Conservation (phyloP, 2,113 vertebrate species). For the Psephotus haematonotus region DNA sequence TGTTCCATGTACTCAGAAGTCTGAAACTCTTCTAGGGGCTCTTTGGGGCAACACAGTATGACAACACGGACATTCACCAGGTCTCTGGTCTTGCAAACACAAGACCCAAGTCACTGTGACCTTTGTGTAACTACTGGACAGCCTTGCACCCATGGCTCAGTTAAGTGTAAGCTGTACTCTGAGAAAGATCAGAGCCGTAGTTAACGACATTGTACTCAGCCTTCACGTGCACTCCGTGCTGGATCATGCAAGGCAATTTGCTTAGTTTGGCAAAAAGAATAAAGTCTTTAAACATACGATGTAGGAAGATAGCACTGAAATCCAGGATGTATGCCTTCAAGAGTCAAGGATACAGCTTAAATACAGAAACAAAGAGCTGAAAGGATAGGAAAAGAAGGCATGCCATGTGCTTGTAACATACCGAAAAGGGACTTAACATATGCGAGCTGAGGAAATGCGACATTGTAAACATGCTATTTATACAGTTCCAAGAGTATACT, state of each 20-base stretch:
- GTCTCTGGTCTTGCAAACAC: neutral
- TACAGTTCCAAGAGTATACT: neutral
- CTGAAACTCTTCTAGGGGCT: neutral
- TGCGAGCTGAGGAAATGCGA: neutral
- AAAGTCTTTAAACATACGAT: neutral
- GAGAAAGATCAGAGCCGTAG: neutral
- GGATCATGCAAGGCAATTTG: neutral
- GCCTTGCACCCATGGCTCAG: neutral
- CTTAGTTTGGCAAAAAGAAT: neutral
- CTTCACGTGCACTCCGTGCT: neutral
- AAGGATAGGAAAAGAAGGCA: neutral
- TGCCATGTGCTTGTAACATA: neutral
- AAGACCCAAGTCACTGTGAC: neutral
- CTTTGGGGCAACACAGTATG: neutral
- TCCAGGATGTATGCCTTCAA: neutral
- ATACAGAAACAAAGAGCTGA: neutral
- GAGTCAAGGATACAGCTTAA: neutral
- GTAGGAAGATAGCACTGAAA: neutral
- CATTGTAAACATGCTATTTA: neutral
- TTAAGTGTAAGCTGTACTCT: neutral
- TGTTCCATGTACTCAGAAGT: neutral
- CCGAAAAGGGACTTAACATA: neutral
- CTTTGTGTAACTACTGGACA: neutral
- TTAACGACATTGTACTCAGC: neutral
- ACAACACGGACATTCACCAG: neutral